These are phyloP conservation scores for Parnassius apollo DNA, from an alignment of 2,888 invertebrate species.

Conservation along the genomic window DNA sequence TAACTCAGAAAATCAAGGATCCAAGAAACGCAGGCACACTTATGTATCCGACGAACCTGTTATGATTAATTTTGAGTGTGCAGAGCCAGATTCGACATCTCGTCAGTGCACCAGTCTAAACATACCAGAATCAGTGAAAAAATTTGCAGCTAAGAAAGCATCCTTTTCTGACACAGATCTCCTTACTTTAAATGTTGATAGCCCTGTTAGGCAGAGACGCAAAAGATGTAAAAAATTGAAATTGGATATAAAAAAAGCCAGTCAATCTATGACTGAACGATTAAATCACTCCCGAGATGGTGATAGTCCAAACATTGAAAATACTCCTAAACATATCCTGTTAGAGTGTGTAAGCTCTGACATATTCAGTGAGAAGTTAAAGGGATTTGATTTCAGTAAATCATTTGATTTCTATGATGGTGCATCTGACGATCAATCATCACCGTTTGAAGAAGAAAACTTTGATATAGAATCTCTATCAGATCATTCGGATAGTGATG, in stretches of 20 bases:
- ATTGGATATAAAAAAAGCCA: conserved; percentile 62
- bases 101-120: conserved; percentile 48
- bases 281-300: conserved; percentile 30
- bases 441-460: conserved; percentile 50
- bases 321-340: conserved; percentile 66
- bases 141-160: conserved; percentile 51
- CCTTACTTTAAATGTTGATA: conserved; percentile 38
- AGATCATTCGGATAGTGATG: conserved; percentile 56
- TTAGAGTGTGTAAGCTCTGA: conserved; percentile 58
- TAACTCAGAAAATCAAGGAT: conserved; percentile 23
- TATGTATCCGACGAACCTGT: conserved; percentile 35
- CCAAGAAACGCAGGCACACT: conserved; percentile 31
- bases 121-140: conserved; percentile 51
- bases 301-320: conserved; percentile 48
- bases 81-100: conserved; percentile 64
- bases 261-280: conserved; percentile 50
- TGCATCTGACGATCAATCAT: conserved; percentile 44
- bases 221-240: conserved; percentile 56
- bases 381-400: conserved; percentile 58
- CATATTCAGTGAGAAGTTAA: conserved; percentile 53
- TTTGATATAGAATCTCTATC: conserved; percentile 59
- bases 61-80: conserved; percentile 44
- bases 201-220: conserved; percentile 40
- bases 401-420: conserved; percentile 63
- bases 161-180: conserved; percentile 68